These are phyloP conservation scores for Montipora cactus DNA, from an alignment of 64 coral and sea anemone species.

Conservation along the genomic window DNA sequence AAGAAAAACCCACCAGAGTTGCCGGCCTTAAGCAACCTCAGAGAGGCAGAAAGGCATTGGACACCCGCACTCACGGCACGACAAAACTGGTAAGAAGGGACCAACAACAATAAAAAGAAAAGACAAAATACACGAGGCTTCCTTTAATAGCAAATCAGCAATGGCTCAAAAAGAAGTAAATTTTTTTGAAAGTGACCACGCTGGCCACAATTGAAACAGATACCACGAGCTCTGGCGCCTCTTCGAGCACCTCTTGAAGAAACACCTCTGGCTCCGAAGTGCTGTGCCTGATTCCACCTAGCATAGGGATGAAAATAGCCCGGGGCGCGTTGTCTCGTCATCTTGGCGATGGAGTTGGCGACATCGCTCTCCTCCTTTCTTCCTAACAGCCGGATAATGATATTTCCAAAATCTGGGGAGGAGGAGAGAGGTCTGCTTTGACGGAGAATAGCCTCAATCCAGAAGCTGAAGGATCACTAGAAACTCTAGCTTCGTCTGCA, in stretches of 20 bases:
- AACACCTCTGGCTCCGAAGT: not conserved
- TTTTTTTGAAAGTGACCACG: conserved; percentile 35
- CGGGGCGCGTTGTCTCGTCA: not conserved
- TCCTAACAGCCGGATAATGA: conserved; percentile 49
- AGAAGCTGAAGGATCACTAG: conserved; percentile 5
- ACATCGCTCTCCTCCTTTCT: conserved; percentile 55
- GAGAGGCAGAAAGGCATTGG: too few relatives aligned
- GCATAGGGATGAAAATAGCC: conserved; percentile 11
- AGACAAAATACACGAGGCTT: not conserved
- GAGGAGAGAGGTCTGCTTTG: conserved; percentile 25
- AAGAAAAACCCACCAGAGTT: too few relatives aligned
- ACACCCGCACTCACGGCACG: not conserved
- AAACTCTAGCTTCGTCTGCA: conserved; percentile 54
- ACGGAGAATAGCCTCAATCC: conserved; percentile 59
- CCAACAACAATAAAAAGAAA: not conserved
- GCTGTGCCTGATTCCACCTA: not conserved
- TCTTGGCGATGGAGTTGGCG: conserved; percentile 49
- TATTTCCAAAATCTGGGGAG: conserved; percentile 34
- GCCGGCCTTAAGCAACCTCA: too few relatives aligned
- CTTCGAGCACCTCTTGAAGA: not conserved
- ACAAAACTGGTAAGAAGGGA: not conserved
- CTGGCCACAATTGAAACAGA: conserved; percentile 27
- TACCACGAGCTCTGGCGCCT: not conserved
- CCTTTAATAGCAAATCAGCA: not conserved
- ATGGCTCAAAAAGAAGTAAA: not conserved